Evolutionary conservation across 2,797 vertebrate genomes (phyloP).

Genomic region (Amazona ochrocephala): DNA sequence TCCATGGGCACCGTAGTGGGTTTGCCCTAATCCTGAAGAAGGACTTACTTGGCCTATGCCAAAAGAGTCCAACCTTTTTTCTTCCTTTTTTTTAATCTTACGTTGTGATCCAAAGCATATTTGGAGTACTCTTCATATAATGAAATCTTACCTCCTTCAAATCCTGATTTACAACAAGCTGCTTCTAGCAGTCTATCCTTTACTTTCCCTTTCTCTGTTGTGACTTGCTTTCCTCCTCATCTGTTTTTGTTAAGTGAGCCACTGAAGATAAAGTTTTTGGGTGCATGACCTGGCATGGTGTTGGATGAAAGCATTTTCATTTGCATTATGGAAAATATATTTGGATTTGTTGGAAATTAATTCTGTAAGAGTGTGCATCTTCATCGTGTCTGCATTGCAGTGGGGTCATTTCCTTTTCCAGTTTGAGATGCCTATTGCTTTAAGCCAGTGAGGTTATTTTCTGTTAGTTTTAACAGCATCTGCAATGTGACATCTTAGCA

Average conservation of each 20-base stretch:
- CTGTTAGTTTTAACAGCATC: not conserved
- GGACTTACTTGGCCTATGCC: not conserved
- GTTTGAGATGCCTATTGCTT: not conserved
- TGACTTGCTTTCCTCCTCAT: not conserved
- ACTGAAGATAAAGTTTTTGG: not conserved
- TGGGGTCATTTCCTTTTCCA: not conserved
- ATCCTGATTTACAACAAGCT: not conserved
- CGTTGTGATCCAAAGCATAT: not conserved
- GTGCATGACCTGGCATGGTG: not conserved
- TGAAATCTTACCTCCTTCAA: not conserved
- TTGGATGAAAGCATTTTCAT: not conserved
- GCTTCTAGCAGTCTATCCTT: not conserved
- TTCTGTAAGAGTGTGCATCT: not conserved
- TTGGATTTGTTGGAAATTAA: not conserved
- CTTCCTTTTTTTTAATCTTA: not conserved
- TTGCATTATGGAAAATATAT: not conserved
- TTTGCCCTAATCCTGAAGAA: not conserved
- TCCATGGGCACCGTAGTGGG: not conserved
- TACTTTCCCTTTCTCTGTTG: not conserved
- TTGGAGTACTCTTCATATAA: not conserved
- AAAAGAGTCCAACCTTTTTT: not conserved
- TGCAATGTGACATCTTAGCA: not conserved
- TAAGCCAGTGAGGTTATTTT: not conserved
- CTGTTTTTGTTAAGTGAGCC: not conserved
- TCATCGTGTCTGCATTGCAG: not conserved